Evolutionary conservation across 2,797 vertebrate species (phyloP).

Genomic region (Gymnothorax javanicus): DNA sequence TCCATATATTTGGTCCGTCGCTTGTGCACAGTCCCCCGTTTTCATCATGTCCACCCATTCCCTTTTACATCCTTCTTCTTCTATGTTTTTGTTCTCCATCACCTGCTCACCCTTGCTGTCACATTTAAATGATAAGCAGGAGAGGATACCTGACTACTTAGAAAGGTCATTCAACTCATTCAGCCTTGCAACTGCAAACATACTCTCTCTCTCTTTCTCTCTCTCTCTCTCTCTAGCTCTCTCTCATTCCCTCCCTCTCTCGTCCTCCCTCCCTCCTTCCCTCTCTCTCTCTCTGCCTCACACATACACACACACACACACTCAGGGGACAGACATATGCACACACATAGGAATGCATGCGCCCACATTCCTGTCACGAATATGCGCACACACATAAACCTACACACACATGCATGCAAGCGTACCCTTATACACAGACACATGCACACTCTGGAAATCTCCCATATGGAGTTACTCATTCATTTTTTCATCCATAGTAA

Average conservation of each 20-base stretch:
- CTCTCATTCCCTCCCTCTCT: too few species aligned
- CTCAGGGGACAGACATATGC: slow-evolving; percentile 28
- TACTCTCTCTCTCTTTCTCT: too few species aligned
- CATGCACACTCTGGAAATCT: slow-evolving; percentile 44
- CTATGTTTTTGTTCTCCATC: not conserved
- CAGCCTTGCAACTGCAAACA: too few species aligned
- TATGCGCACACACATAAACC: slow-evolving; percentile 31
- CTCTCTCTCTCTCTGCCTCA: slow-evolving; percentile 31
- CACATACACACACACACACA: slow-evolving; percentile 37
- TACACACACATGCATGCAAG: not conserved
- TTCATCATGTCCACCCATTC: too few species aligned
- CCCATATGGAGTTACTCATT: not conserved
- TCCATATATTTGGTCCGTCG: not conserved
- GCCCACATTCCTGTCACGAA: slow-evolving; percentile 35
- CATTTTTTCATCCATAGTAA: not conserved
- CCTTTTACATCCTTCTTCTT: not conserved
- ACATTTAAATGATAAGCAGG: too few species aligned
- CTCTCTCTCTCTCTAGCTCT: too few species aligned
- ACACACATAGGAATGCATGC: slow-evolving; percentile 16
- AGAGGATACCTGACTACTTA: too few species aligned
- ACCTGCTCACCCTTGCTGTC: too few species aligned
- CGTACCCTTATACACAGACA: slow-evolving; percentile 29
- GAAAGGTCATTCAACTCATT: too few species aligned
- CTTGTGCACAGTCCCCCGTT: not conserved
- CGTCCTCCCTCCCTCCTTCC: too few species aligned